A percentile compares a stretch with the other conserved stretches of the same genome.
Evolutionary conservation across 2,888 invertebrate species (phyloP).

Genomic region (Labia minor): DNA sequence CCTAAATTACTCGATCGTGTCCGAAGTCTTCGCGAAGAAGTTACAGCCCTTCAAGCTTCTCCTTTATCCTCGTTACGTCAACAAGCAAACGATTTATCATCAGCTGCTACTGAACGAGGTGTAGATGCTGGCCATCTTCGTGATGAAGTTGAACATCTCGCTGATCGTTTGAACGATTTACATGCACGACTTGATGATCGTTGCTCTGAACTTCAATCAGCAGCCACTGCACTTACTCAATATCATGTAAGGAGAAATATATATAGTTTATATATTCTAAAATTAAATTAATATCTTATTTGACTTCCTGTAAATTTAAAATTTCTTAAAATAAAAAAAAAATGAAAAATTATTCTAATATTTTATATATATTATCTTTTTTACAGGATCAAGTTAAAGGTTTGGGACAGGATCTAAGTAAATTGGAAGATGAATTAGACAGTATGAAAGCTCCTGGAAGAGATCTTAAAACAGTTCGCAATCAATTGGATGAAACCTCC

Average conservation of each 20-base stretch:
- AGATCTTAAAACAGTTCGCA: conserved; percentile 71
- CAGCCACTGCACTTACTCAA: conserved; percentile 73
- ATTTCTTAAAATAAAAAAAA: background rate
- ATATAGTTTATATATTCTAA: too few species aligned
- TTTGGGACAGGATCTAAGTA: conserved; percentile 62
- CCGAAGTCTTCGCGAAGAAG: conserved; percentile 60
- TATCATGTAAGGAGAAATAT: conserved; percentile 70
- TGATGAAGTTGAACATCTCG: conserved; percentile 65
- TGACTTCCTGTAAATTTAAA: background rate
- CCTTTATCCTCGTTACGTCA: conserved; percentile 56
- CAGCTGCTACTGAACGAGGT: conserved; percentile 63
- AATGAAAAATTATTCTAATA: background rate
- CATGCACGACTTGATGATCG: conserved; percentile 67
- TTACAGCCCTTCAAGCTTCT: conserved; percentile 57
- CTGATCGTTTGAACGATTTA: conserved; percentile 64
- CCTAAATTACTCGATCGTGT: conserved; percentile 67
- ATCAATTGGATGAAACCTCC: conserved; percentile 70
- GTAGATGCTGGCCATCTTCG: conserved; percentile 65
- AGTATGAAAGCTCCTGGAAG: conserved; percentile 76
- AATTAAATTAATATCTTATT: background rate
- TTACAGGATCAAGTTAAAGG: conserved; percentile 68
- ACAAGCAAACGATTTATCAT: conserved; percentile 64
- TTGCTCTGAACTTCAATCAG: conserved; percentile 67
- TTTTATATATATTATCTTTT: conserved; percentile 22
- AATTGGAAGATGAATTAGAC: conserved; percentile 73